Evolutionary conservation across 2,113 vertebrate species (phyloP).

Genomic region (Tamias sibiricus): DNA sequence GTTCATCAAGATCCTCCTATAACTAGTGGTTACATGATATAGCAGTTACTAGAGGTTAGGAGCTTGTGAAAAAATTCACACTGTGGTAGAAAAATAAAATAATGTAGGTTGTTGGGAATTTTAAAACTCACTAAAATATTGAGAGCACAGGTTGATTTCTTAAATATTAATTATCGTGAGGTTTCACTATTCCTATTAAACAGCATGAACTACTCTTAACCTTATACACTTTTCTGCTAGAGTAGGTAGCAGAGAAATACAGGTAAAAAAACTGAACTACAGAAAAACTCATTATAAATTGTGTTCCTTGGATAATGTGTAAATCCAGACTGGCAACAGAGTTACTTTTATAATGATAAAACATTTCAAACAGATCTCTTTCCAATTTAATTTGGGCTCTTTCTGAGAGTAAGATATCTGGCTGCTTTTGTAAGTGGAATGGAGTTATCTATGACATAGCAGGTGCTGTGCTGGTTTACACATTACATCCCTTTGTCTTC

Average conservation of each 20-base stretch:
- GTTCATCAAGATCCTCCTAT: not conserved
- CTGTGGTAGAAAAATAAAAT: not conserved
- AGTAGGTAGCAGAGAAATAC: not conserved
- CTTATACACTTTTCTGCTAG: not conserved
- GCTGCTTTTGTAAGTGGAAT: not conserved
- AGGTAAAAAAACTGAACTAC: not conserved
- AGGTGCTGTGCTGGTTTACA: not conserved
- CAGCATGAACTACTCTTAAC: not conserved
- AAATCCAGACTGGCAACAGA: not conserved
- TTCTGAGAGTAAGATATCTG: not conserved
- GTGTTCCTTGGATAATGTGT: not conserved
- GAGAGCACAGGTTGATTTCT: not conserved
- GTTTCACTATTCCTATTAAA: constrained; percentile 11
- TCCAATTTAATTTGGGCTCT: not conserved
- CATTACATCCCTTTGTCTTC: not conserved
- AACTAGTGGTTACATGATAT: not conserved
- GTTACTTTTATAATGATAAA: not conserved
- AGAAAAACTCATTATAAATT: not conserved
- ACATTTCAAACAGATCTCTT: not conserved
- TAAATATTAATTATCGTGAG: constrained; percentile 33
- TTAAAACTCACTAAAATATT: constrained; percentile 16
- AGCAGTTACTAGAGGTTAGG: not conserved
- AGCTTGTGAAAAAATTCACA: not conserved
- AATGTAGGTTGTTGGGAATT: not conserved
- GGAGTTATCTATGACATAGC: too few species aligned